Percentiles rank a stretch among this genome's conserved stretches.
Evolutionary conservation across 2,113 vertebrate genomes (phyloP).

Genomic region (Melanocharis versteri): DNA sequence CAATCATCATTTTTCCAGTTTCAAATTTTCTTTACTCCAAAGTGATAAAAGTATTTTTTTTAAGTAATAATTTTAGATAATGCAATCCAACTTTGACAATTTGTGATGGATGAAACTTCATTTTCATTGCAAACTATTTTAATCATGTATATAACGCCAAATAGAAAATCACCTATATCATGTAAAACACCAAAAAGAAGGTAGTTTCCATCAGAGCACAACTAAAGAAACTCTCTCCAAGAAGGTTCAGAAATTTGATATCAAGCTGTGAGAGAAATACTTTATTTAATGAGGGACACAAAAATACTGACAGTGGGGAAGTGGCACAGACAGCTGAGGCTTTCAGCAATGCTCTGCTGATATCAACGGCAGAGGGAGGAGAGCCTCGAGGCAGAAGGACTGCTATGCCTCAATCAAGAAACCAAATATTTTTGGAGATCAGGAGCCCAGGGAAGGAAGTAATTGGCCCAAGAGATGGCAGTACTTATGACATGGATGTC

Average conservation of each 20-base stretch:
- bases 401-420: background rate
- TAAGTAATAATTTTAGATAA: background rate
- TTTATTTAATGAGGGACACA: background rate
- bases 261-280: background rate
- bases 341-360: background rate
- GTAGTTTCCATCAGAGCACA: background rate
- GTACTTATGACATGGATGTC: background rate
- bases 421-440: background rate
- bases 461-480: background rate
- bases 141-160: background rate
- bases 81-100: background rate
- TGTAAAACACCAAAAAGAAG: background rate
- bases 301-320: background rate
- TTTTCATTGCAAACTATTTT: background rate
- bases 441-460: background rate
- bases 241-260: background rate
- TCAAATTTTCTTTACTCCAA: background rate
- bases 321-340: background rate
- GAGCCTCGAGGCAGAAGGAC: background rate
- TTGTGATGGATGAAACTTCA: background rate
- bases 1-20: background rate
- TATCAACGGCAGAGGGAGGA: background rate
- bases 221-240: background rate
- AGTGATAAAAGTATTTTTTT: rapidly evolving
- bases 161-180: background rate